Evolutionary conservation across 35 echinoderm and acorn worm species (phyloP), one percentile per base, ranked within the genome.

Genomic region (Amphiura filiformis): DNA sequence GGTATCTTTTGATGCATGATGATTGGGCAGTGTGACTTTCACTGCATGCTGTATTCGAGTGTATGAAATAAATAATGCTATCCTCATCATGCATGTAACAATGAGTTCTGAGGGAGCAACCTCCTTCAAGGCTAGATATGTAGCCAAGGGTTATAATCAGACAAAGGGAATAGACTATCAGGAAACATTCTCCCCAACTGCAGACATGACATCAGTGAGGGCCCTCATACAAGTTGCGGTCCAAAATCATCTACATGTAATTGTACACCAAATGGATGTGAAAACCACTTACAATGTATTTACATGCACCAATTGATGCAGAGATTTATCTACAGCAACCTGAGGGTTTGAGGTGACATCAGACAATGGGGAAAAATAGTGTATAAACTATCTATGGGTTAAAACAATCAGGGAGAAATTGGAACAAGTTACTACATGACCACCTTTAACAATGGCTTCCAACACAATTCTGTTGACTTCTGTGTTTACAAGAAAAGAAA

Each of bases 201-300:
- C 87, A 0, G 82, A 76, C 17, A 82, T 89, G 2, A 82, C 87
- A 22, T 89, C 79, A 70, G 64, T 90, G 5, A 35, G 81, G 76
- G 57, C 32, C 15, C 65, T 84, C 1, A 77, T 84, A 81, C 88
- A 90, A 84, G 32, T 90, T 40, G 81, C 80, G n/a, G 88, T 39
- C 23, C 79, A 89, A 39, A n/a, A 82, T 39, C 7, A 90, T 37
- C 9, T 15, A 4, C 7, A 90, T 37, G 7, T 70, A 2, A 84
- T 84, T n/a, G 39, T 90, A 0, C 88, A 90, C 35, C 88, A 90
- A 78, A 84, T 90, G 88, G 88, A 90, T 36, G 82, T 90, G 4
- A 52, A 77, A 36, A 78, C 88, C 0, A 81, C 88, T 41, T 89
- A 9, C 41, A n/a, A n/a, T n/a, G n/a, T 52, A 75, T 37, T 17